These are phyloP conservation scores for Lepidothrix coronata DNA, from an alignment of 2,113 vertebrate genomes.

Conservation along the genomic window DNA sequence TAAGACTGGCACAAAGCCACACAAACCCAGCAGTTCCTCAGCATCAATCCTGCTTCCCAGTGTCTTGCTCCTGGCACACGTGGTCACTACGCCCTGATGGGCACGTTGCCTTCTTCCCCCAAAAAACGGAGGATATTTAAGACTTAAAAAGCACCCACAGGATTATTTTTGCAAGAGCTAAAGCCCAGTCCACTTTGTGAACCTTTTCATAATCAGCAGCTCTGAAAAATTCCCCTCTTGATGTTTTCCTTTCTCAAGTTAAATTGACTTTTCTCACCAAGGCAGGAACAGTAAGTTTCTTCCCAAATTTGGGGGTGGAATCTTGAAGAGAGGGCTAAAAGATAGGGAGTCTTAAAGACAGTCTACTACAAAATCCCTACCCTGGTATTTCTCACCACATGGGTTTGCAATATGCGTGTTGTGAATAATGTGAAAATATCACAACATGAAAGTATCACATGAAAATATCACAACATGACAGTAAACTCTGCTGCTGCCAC, in stretches of 20 bases:
- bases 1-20: neutral
- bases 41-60: rapidly evolving
- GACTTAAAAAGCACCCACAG: neutral
- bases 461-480: neutral
- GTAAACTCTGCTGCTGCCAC: neutral
- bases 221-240: neutral
- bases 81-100: rapidly evolving
- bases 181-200: neutral
- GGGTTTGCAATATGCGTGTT: neutral
- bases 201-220: neutral
- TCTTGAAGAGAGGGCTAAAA: neutral
- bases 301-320: neutral
- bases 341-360: neutral
- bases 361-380: neutral
- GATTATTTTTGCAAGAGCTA: neutral
- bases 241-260: neutral
- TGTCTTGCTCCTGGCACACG: rapidly evolving
- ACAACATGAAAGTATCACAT: no score
- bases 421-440: neutral
- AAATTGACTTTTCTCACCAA: neutral
- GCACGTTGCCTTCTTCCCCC: rapidly evolving
- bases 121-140: rapidly evolving
- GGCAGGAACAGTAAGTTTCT: neutral
- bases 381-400: neutral
- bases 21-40: neutral